Evolutionary conservation across 2,797 vertebrate genomes (phyloP).

Genomic region (Scolopax bukidnonensis): DNA sequence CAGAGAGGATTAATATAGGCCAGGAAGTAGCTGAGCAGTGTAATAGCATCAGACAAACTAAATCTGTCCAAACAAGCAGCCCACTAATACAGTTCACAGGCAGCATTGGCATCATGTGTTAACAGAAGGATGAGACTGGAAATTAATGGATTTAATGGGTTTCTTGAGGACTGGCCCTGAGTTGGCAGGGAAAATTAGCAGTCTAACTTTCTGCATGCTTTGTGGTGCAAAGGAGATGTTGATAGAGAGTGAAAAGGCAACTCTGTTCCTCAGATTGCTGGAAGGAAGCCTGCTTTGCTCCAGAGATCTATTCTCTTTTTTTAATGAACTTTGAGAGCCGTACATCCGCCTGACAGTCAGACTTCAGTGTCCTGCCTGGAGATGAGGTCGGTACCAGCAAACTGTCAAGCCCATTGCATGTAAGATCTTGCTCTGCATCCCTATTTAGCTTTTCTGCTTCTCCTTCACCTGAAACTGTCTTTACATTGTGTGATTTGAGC

Average conservation of each 20-base stretch:
- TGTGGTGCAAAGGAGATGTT: background rate
- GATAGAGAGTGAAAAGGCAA: background rate
- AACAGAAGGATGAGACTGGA: background rate
- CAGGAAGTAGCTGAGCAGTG: background rate
- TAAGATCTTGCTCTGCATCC: background rate
- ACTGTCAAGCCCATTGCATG: rapidly evolving
- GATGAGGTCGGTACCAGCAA: background rate
- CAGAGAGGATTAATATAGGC: background rate
- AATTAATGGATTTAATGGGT: background rate
- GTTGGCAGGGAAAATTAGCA: background rate
- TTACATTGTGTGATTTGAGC: rapidly evolving
- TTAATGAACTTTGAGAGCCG: background rate
- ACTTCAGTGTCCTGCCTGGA: background rate
- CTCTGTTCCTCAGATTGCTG: rapidly evolving
- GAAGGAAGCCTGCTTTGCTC: background rate
- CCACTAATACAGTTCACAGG: background rate
- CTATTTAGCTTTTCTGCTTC: background rate
- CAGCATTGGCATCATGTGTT: rapidly evolving
- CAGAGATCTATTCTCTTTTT: background rate
- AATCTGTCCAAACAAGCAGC: background rate
- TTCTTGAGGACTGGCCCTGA: background rate
- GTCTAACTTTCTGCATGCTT: background rate
- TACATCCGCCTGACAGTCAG: background rate
- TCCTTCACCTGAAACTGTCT: background rate
- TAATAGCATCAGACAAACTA: background rate